Conservation (phyloP, 2,888 invertebrate genomes). For the Sisyra nigra region DNA sequence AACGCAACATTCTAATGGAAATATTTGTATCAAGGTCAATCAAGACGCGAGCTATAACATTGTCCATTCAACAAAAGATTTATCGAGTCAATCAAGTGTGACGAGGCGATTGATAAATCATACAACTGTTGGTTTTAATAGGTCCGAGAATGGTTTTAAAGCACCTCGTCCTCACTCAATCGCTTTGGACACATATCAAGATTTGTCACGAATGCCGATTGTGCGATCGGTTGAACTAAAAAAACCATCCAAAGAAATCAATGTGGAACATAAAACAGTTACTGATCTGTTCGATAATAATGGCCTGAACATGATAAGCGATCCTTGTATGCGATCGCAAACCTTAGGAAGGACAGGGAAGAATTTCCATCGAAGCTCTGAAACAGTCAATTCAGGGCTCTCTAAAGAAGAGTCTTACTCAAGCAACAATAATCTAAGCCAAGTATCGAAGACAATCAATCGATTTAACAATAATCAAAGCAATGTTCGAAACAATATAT, state of each 20-base stretch:
- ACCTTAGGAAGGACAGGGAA: not conserved
- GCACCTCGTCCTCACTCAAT: conserved; percentile 21
- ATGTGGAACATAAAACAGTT: conserved; percentile 11
- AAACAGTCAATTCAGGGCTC: conserved; percentile 1
- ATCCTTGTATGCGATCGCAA: not conserved
- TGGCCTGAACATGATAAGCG: conserved; percentile 15
- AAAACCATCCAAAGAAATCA: conserved; percentile 23
- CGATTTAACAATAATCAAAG: not conserved
- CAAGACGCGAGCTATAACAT: not conserved
- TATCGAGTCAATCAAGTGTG: conserved; percentile 2
- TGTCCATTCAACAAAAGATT: not conserved
- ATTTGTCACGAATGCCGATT: conserved; percentile 28
- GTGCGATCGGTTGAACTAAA: conserved; percentile 33
- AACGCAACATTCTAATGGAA: conserved; percentile 1
- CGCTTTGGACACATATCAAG: conserved; percentile 21
- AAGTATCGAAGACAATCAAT: not conserved
- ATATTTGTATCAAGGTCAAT: conserved; percentile 1
- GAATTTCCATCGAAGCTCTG: conserved; percentile 1
- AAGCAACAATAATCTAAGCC: not conserved
- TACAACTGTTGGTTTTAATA: conserved; percentile 20
- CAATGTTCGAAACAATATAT: not conserved
- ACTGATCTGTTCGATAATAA: conserved; percentile 14
- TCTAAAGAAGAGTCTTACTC: not conserved
- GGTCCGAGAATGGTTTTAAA: conserved; percentile 19
- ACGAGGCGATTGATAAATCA: conserved; percentile 16